phyloP scores from a whole-genome alignment of 2,797 vertebrate genomes.

The Ibycter americanus region DNA sequence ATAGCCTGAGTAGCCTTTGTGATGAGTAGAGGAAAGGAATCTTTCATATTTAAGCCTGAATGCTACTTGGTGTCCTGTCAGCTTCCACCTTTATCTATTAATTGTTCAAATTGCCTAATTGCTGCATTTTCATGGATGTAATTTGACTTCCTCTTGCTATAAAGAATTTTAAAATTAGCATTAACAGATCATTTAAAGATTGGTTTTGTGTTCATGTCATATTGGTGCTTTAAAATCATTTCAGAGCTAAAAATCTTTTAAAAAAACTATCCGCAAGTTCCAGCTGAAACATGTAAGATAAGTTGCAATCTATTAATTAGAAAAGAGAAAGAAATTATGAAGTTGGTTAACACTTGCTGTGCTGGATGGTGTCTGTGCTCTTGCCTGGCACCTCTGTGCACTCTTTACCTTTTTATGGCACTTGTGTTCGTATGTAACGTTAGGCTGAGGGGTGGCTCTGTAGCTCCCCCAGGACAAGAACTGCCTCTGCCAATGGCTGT shows the following conservation, averaged over 20 bases:
- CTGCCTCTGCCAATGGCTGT: background rate
- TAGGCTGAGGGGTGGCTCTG: background rate
- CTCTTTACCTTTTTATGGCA: background rate
- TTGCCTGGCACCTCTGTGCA: background rate
- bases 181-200: background rate
- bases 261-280: background rate
- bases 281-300: background rate
- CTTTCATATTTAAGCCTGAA: background rate
- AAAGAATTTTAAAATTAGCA: background rate
- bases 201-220: background rate
- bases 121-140: background rate
- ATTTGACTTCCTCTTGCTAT: background rate
- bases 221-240: background rate
- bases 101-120: background rate
- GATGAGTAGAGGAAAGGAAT: background rate
- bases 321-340: background rate
- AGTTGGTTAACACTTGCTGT: background rate
- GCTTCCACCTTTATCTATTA: background rate
- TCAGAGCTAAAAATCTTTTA: background rate
- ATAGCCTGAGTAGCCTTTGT: background rate
- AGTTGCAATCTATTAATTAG: background rate
- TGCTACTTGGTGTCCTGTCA: background rate
- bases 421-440: background rate
- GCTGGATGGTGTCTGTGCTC: background rate
- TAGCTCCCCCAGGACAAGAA: background rate